These are phyloP conservation scores for Anolis apletophallus DNA, from an alignment of 2,797 vertebrate species.

Conservation along the genomic window DNA sequence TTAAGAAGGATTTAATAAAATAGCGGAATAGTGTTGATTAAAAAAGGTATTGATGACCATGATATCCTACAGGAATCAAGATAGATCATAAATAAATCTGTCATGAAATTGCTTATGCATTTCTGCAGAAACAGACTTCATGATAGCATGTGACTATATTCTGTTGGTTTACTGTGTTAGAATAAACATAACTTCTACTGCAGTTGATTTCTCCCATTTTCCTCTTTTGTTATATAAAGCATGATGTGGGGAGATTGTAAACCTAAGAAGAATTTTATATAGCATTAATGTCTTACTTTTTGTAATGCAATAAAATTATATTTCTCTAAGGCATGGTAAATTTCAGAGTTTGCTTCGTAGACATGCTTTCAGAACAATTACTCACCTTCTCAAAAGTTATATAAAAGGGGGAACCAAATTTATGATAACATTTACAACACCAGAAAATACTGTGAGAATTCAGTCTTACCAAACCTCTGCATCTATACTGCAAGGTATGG, in stretches of 20 bases:
- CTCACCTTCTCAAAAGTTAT: not conserved
- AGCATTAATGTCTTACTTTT: too few relatives aligned
- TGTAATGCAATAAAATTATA: too few relatives aligned
- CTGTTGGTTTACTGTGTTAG: too few relatives aligned
- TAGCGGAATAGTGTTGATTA: not conserved
- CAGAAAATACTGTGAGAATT: not conserved
- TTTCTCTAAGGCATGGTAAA: not conserved
- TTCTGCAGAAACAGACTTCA: not conserved
- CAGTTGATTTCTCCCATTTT: too few relatives aligned
- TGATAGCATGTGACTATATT: not conserved
- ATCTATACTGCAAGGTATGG: not conserved
- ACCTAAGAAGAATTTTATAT: too few relatives aligned
- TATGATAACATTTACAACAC: not conserved
- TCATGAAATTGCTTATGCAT: not conserved
- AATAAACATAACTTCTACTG: too few relatives aligned
- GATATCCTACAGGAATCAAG: not conserved
- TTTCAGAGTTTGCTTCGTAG: not conserved
- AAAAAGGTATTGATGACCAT: not conserved
- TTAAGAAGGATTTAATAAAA: too few relatives aligned
- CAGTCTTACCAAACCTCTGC: not conserved
- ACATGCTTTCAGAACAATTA: not conserved
- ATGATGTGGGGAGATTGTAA: too few relatives aligned
- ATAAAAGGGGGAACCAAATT: not conserved
- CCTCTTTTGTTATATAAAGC: too few relatives aligned
- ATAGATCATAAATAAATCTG: not conserved